These are phyloP conservation scores for Psettodes erumei DNA, from an alignment of 2,113 vertebrate genomes.

Conservation along the genomic window DNA sequence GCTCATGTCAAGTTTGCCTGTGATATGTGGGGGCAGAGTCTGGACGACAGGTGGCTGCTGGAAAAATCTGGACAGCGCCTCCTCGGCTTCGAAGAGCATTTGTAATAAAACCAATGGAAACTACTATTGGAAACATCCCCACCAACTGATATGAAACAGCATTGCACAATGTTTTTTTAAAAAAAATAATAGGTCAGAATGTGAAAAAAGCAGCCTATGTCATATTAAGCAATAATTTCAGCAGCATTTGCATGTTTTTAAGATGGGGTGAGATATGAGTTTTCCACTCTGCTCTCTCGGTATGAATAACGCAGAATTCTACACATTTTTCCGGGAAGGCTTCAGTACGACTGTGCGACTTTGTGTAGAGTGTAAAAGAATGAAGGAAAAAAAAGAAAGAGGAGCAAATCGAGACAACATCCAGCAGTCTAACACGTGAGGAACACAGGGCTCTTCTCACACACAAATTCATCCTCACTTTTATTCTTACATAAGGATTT, in stretches of 20 bases:
- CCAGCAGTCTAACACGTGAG: not conserved
- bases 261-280: not conserved
- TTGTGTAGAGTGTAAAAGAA: slow-evolving; percentile 12
- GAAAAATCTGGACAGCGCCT: not conserved
- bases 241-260: no score
- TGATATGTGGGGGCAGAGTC: slow-evolving; percentile 2
- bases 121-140: not conserved
- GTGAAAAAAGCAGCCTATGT: no score
- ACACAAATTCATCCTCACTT: not conserved
- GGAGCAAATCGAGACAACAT: not conserved
- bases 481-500: not conserved
- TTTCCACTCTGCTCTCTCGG: slow-evolving; percentile 2
- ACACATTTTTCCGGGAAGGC: slow-evolving; percentile 23
- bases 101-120: not conserved
- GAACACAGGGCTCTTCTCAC: not conserved
- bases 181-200: no score
- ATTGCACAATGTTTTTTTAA: no score
- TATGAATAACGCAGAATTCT: slow-evolving; percentile 32
- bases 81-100: not conserved
- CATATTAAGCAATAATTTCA: not conserved
- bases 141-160: not conserved
- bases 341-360: slow-evolving; percentile 18
- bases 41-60: slow-evolving; percentile 8
- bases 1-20: slow-evolving; percentile 18
- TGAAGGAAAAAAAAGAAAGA: not conserved